These are phyloP conservation scores for Loris lydekkerianus DNA, from an alignment of 2,797 vertebrate species.

Conservation along the genomic window DNA sequence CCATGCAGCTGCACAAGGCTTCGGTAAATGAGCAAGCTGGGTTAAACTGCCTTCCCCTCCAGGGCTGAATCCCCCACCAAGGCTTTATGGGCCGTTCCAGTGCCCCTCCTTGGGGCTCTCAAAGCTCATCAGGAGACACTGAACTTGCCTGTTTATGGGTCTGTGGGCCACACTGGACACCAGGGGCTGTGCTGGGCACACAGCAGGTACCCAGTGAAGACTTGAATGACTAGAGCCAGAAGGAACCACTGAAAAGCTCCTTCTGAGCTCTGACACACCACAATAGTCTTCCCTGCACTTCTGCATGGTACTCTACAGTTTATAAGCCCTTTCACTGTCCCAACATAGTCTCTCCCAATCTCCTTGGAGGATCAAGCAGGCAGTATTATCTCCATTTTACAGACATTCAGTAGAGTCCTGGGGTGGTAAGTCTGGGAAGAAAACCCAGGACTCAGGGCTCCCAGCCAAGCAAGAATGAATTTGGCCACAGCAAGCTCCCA, in stretches of 20 bases:
- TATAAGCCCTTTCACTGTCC: neutral
- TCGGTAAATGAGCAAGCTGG: neutral
- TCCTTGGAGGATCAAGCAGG: neutral
- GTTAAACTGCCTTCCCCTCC: neutral
- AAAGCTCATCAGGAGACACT: neutral
- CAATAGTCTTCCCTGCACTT: rapidly evolving
- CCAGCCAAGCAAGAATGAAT: rapidly evolving
- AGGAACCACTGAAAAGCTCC: rapidly evolving
- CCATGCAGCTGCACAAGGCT: no score
- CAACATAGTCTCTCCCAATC: rapidly evolving
- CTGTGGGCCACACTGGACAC: rapidly evolving
- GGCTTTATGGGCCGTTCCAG: neutral
- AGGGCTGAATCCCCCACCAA: neutral
- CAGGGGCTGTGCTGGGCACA: neutral
- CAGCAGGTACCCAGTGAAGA: neutral
- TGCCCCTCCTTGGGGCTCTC: rapidly evolving
- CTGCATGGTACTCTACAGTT: rapidly evolving
- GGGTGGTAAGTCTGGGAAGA: neutral
- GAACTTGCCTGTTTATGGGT: neutral
- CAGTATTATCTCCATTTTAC: neutral
- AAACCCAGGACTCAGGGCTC: neutral
- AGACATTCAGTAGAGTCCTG: neutral
- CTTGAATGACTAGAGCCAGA: neutral
- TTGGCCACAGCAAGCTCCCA: rapidly evolving
- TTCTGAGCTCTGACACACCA: neutral